Evolutionary conservation across 2,113 vertebrate genomes (phyloP).

Genomic region (Urocynchramus pylzowi): DNA sequence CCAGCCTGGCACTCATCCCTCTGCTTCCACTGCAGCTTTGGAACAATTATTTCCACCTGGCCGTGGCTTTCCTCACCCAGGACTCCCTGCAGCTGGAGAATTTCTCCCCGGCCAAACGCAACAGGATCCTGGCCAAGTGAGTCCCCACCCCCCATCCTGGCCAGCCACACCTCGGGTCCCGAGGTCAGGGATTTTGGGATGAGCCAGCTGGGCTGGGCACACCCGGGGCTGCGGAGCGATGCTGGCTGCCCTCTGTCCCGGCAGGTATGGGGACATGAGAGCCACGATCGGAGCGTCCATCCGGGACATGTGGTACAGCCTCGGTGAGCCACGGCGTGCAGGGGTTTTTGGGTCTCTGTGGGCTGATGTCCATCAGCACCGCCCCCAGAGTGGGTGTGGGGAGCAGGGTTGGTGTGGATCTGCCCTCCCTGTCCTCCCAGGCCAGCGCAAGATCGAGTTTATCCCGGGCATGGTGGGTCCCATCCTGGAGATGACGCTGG

Average conservation of each 20-base stretch:
- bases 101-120: conserved; percentile 53
- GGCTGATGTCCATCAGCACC: neutral
- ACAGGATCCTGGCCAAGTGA: conserved; percentile 50
- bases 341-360: no score
- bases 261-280: conserved; percentile 65
- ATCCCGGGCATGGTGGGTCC: conserved; percentile 66
- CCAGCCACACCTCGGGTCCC: neutral
- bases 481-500: conserved; percentile 65
- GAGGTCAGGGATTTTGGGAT: neutral
- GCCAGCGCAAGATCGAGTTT: conserved; percentile 55
- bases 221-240: accelerated
- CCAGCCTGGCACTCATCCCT: neutral
- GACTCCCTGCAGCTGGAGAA: conserved; percentile 66
- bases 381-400: neutral
- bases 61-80: conserved; percentile 68
- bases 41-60: conserved; percentile 67
- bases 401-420: accelerated
- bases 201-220: accelerated
- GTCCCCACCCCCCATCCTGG: accelerated
- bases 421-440: neutral
- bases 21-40: conserved; percentile 3
- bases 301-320: conserved; percentile 68
- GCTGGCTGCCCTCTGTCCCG: neutral
- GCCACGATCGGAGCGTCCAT: conserved; percentile 12
- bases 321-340: neutral